These are phyloP conservation scores for Potamarius usumacintae DNA, from an alignment of 2,113 vertebrate species.

Conservation along the genomic window DNA sequence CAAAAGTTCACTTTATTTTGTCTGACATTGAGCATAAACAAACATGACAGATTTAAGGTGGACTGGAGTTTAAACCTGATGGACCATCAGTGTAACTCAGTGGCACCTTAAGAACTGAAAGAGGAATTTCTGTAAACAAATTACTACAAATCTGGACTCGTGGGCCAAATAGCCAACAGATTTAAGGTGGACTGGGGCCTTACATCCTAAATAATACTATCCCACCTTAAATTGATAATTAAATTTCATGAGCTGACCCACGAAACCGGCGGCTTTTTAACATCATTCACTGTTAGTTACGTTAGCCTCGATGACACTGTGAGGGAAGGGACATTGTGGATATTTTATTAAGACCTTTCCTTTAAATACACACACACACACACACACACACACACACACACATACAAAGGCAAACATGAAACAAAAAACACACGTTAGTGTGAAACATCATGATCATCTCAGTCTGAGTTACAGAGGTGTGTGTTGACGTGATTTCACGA, in stretches of 20 bases:
- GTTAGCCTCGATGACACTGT: neutral
- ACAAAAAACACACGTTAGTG: neutral
- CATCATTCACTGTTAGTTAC: neutral
- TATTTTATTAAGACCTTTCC: neutral
- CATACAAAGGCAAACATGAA: neutral
- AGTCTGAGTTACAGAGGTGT: neutral
- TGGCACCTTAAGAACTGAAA: neutral
- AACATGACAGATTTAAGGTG: neutral
- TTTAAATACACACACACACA: neutral
- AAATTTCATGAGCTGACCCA: neutral
- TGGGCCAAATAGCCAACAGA: too few species aligned
- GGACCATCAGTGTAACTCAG: neutral
- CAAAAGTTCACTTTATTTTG: neutral
- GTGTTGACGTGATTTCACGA: neutral
- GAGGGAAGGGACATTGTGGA: neutral
- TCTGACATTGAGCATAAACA: neutral
- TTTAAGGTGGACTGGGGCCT: constrained; percentile 1
- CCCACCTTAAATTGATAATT: neutral
- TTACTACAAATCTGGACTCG: neutral
- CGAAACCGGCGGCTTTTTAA: neutral
- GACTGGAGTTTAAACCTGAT: constrained; percentile 1
- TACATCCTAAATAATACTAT: neutral
- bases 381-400: neutral
- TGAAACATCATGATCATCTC: neutral
- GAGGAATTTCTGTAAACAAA: neutral